Base-by-base conservation (phyloP, 2,113 vertebrate species). In the Gorsachius goisagi region DNA sequence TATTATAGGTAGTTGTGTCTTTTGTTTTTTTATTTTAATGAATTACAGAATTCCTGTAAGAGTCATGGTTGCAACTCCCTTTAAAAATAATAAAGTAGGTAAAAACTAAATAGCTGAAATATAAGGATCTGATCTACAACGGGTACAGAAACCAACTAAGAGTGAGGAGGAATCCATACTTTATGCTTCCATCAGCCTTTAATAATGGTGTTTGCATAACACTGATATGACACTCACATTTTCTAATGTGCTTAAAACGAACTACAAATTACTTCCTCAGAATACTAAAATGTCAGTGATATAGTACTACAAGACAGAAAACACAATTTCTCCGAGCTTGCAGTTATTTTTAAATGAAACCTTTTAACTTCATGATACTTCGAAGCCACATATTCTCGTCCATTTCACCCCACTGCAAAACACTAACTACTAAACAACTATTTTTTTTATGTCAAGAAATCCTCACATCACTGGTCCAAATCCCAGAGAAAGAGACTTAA, bases 221-320 rank as follows among this genome's bases (percentile, higher is more conserved):
- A 56, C 14, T 68, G 53, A 93, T 63, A 39, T 62, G 88, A 77
- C 58, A 85, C 15, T 44, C 21, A 33, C 41, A 95, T 77, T 79
- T 84, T 71, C 71, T 67, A 11, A 88, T 52, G 78, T 90, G 68
- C 63, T 76, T 88, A 67, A 86, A 94, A 90, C 39, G 47, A 79
- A 56, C 88, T 73, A 64, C 69, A 97, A 87, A 95, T 92, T 80
- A 50, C 77, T 78, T 84, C 59, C 72, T 93, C 55, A 27, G 32
- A 84, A 20, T 64, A 73, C 47, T 77, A 45, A 90, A 94, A 74
- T 47, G 33, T 55, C 64, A 83, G 18, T 63, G 52, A 85, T 41
- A 55, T 74, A 81, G 35, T 53, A 76, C 32, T 37, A 45, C 27
- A 77, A 66, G 28, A 45, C 17, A 78, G 35, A 77, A 90, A 77